Base-by-base conservation (phyloP, 1,140 invertebrate species). In the Dryas iulia region DNA sequence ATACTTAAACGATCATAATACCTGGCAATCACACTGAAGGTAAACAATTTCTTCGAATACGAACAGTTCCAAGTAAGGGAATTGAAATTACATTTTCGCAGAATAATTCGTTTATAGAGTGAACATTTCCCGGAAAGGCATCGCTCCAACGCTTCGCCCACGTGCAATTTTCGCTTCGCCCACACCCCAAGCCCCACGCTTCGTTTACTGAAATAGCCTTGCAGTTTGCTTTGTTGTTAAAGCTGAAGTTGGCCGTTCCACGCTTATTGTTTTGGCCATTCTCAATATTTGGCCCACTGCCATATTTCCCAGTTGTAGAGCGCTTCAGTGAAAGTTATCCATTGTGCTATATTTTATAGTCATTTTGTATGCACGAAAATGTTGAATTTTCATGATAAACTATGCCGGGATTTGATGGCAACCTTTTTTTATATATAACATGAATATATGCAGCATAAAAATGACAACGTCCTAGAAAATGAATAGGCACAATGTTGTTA, bases 271-370 rank as follows among this genome's bases (percentile, higher is more conserved):
- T 47, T 47, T 47, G 39, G 39, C 18, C 39, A 21, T 47, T 47
- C 39, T 47, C 39, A 47, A 47, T 47, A 47, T 47, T 47, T 47
- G 39, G 39, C 39, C 39, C 14, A 47, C 39, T 47, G 39, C 39
- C 39, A 47, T 47, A 21, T 47, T 21, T 47, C 39, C n/a, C 39
- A 47, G n/a, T 14, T 47, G 14, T 47, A 47, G 39, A 47, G 18
- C 39, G 18, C 39, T 21, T 47, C 8, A 47, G 39, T 21, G 39
- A 47, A 47, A 47, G 39, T 47, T 10, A 21, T 18, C 39, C 8
- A 47, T 47, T 47, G 54, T 57, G 23, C 39, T 47, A 47, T 47
- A 47, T 21, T 10, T 47, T 47, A 31, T 14, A 35, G n/a, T 14
- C 33, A 35, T 14, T 14, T 35, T 35, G 33, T 35, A 21, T 47